These are phyloP conservation scores for Aquatica leii DNA, from an alignment of 2,888 invertebrate genomes.

Conservation along the genomic window DNA sequence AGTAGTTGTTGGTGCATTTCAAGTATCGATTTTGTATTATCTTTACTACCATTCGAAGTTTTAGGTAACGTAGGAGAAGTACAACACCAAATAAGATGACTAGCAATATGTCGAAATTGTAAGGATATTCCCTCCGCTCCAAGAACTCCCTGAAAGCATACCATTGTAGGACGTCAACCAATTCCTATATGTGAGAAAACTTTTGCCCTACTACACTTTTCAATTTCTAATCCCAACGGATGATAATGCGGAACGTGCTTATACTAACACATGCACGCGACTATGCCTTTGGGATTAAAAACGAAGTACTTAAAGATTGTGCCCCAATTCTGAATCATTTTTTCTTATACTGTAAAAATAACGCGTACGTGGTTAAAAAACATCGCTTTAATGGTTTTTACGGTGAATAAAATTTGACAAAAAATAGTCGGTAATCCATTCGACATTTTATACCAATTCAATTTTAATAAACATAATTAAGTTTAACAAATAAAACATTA, in stretches of 20 bases:
- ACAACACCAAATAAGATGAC: constrained; percentile 78
- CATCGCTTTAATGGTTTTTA: too few relatives aligned
- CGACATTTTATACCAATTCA: too few relatives aligned
- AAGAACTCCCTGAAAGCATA: constrained; percentile 69
- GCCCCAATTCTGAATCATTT: background rate
- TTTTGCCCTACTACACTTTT: constrained; percentile 21
- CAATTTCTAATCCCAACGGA: constrained; percentile 24
- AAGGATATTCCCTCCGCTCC: constrained; percentile 86
- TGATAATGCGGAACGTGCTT: constrained; percentile 28
- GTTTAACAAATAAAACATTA: too few relatives aligned
- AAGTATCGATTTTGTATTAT: constrained; percentile 60
- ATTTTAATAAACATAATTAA: too few relatives aligned
- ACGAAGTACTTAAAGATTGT: constrained; percentile 11
- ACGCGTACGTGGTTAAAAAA: background rate
- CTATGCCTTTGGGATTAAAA: constrained; percentile 25
- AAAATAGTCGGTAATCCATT: too few relatives aligned
- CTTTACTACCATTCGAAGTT: constrained; percentile 64
- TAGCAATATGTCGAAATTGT: constrained; percentile 87
- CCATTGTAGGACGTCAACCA: constrained; percentile 24
- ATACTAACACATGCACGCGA: constrained; percentile 28
- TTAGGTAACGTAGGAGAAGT: constrained; percentile 54
- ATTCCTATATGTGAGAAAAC: constrained; percentile 26
- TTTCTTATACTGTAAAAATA: background rate
- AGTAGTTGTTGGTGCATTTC: constrained; percentile 72
- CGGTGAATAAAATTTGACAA: too few relatives aligned